Evolutionary conservation across 2,888 invertebrate genomes (phyloP), one percentile per base, ranked within the genome.

Genomic region (Priocnemis perturbator): DNA sequence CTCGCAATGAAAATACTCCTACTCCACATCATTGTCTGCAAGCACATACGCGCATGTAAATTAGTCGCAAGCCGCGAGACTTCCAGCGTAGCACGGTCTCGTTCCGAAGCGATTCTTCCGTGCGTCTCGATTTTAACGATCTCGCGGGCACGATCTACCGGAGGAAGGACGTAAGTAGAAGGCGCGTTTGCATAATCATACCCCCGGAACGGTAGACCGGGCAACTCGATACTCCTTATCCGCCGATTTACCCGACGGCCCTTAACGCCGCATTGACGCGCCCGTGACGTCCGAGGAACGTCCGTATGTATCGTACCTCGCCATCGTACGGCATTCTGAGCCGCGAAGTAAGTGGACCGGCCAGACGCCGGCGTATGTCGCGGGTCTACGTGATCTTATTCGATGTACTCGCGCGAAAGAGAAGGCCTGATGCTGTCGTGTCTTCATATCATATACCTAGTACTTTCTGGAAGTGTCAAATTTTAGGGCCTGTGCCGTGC

Each of bases 131-230:
- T 19, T 50, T 50, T 50, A 50, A 50, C 50, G 50, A 50, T 19
- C 50, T 17, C 50, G n/a, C 50, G 9, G 50, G 50, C 50, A 50
- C 50, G 50, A 50, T 50, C 50, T 19, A 50, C 50, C 21, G 55
- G 21, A n/a, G 26, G 15, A 15, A 23, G 37, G 37, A 55, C 57
- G 60, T 57, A 70, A 70, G 67, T 30, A 60, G 64, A 69, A 69
- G 53, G 30, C 47, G 61, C 58, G 69, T 69, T 73, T 67, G 67
- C 72, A 73, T 73, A 73, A 73, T 73, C 72, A 67, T 59, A 60
- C 19, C 52, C 23, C 58, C 62, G 58, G 61, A 55, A 50, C 50
- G 50, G 50, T n/a, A n/a, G 50, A 50, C n/a, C 50, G 50, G 47
- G 66, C 47, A 50, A 53, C 62, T 62, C 67, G 60, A 23, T 63